A percentile compares a stretch with the other conserved stretches of the same genome.
phyloP scores from a whole-genome alignment of 2,797 vertebrate species.

The Gymnoscopelus braueri region DNA sequence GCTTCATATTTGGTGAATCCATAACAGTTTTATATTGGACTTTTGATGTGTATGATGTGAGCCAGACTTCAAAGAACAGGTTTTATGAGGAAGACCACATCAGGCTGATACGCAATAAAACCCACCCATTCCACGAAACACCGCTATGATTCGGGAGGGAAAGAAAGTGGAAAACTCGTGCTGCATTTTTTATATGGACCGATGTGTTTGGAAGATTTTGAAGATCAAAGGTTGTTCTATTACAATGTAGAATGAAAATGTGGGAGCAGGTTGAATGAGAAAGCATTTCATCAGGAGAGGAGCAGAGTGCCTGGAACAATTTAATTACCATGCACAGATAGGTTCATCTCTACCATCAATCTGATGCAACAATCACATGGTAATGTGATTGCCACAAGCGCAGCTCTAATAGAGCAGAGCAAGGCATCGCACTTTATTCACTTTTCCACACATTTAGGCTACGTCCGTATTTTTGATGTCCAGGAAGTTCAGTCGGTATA shows the following conservation, averaged over 20 bases:
- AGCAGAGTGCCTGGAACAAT: slow-evolving; percentile 18
- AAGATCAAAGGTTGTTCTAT: slow-evolving; percentile 50
- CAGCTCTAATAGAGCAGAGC: too few species aligned
- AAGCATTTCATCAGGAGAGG: slow-evolving; percentile 15
- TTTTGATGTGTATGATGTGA: slow-evolving; percentile 75
- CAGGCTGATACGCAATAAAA: slow-evolving; percentile 40
- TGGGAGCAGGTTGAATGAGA: slow-evolving; percentile 6
- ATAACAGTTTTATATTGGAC: slow-evolving; percentile 57
- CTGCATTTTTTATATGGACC: slow-evolving; percentile 30
- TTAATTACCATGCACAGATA: slow-evolving; percentile 7
- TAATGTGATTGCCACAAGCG: too few species aligned
- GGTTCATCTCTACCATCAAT: neutral
- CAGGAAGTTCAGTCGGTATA: too few species aligned
- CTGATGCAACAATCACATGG: neutral
- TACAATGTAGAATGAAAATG: slow-evolving; percentile 23
- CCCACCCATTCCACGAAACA: slow-evolving; percentile 25
- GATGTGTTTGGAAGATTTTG: slow-evolving; percentile 21
- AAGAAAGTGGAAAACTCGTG: slow-evolving; percentile 30
- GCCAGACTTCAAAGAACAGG: slow-evolving; percentile 71
- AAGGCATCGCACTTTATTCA: too few species aligned
- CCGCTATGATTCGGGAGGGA: slow-evolving; percentile 31
- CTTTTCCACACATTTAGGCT: too few species aligned
- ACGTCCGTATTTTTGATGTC: too few species aligned
- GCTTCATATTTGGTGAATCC: slow-evolving; percentile 61
- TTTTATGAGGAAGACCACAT: slow-evolving; percentile 45